phyloP scores from a whole-genome alignment of 1,140 invertebrate species.

The Tetramorium simillimum region DNA sequence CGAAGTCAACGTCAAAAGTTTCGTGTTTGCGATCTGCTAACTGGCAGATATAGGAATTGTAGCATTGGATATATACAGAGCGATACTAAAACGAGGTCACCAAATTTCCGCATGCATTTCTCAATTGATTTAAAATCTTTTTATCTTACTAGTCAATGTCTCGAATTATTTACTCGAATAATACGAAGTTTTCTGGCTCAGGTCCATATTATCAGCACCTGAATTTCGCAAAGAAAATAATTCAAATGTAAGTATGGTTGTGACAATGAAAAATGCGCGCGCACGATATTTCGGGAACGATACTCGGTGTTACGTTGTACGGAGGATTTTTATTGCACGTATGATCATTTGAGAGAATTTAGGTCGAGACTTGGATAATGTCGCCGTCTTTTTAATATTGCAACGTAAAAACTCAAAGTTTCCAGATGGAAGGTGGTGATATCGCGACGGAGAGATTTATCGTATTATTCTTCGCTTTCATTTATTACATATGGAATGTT shows the following conservation, averaged over 20 bases:
- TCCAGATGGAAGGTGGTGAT: no score
- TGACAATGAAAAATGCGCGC: background rate
- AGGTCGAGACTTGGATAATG: slow-evolving; percentile 19
- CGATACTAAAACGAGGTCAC: background rate
- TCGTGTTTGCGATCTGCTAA: background rate
- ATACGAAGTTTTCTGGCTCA: background rate
- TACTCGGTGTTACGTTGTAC: background rate
- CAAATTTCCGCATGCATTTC: background rate
- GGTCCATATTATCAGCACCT: background rate
- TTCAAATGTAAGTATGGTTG: background rate
- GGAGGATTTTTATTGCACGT: background rate
- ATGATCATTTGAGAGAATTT: background rate
- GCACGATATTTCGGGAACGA: background rate
- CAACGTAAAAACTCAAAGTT: background rate
- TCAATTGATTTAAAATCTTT: background rate
- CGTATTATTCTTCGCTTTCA: background rate
- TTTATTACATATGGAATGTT: background rate
- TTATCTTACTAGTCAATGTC: background rate
- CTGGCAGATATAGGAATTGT: background rate
- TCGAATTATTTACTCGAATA: slow-evolving; percentile 1
- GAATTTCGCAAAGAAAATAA: background rate
- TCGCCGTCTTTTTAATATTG: slow-evolving; percentile 8
- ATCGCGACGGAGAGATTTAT: background rate
- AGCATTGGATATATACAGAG: background rate
- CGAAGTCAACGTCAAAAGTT: background rate